Evolutionary conservation across 1,140 invertebrate genomes (phyloP), one percentile per base, ranked within the genome.

Genomic region (Notospermus geniculatus): DNA sequence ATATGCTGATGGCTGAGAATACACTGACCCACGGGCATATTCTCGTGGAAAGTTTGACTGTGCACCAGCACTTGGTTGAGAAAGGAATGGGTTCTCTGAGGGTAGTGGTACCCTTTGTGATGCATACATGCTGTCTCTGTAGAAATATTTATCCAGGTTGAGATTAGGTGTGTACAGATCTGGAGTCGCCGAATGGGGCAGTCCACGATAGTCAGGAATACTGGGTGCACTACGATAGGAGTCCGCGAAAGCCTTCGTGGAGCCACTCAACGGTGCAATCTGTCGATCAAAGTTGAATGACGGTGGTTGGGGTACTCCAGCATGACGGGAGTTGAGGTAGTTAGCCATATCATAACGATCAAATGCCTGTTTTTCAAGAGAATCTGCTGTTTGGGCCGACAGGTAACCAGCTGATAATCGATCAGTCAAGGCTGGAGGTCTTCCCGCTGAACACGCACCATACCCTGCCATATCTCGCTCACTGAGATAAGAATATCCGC

Each of bases 1-100:
- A 60, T 78, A 78, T 13, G 74, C 68, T 39, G 65, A 61, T 54
- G 73, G 75, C 54, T 77, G 74, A 25, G 69, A 54, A 62, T 76
- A 78, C 27, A 76, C 69, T 11, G 68, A 64, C 28, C 76, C 60
- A 41, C 72, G 67, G 1, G 73, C 41, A 57, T 76, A 76, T 57
- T 78, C 76, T 39, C 76, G 4, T 36, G 32, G 32, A 36, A 36
- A 36, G 32, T 15, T 36, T 36, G 32, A 15, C 32, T 36, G 32
- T 7, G 32, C 32, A 36, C 5, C 32, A 36, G 32, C 4, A 36
- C 32, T 36, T 4, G 32, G 32, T 36, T 36, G 32, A 7, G 32
- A 36, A 7, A 36, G 32, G 15, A 36, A 36, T 15, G 15, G 32
- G 32, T 36, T 36, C 32, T 36, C 32, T 36, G 32, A 36, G 15